Evolutionary conservation across 2,888 invertebrate genomes (phyloP).

Genomic region (Exocentrus adspersus): DNA sequence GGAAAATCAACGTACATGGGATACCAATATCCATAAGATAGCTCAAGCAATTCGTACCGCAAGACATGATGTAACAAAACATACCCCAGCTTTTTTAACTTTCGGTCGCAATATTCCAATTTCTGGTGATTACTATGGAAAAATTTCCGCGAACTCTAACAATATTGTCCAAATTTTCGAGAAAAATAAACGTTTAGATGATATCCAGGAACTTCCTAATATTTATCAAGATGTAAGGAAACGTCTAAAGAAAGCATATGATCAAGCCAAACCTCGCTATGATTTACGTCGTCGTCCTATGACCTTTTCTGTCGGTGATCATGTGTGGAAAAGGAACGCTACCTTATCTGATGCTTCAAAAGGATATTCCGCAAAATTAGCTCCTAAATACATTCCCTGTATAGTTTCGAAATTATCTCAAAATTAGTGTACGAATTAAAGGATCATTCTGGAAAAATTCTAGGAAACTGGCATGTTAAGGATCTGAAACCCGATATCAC

Average conservation of each 20-base stretch:
- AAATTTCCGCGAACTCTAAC: constrained; percentile 30
- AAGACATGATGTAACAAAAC: constrained; percentile 36
- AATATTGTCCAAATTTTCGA: constrained; percentile 11
- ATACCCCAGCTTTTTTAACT: constrained; percentile 33
- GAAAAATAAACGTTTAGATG: constrained; percentile 18
- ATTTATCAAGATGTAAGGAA: constrained; percentile 30
- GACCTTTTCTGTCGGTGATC: constrained; percentile 38
- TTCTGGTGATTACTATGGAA: constrained; percentile 35
- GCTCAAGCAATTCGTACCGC: constrained; percentile 39
- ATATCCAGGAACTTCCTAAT: constrained; percentile 30
- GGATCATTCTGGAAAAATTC: constrained; percentile 32
- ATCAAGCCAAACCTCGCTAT: too few relatives aligned
- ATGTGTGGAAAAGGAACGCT: constrained; percentile 35
- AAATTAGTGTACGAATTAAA: constrained; percentile 35
- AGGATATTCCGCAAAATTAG: constrained; percentile 39
- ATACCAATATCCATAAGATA: constrained; percentile 24
- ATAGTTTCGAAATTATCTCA: constrained; percentile 34
- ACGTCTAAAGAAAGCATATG: constrained; percentile 25
- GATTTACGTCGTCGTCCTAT: too few relatives aligned
- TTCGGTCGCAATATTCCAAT: constrained; percentile 36
- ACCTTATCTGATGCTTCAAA: constrained; percentile 34
- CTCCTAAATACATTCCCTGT: constrained; percentile 41
- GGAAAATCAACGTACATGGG: constrained; percentile 34
- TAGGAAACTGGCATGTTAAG: constrained; percentile 42
- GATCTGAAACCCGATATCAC: constrained; percentile 29